Evolutionary conservation across 2,888 invertebrate species (phyloP), one percentile per base, ranked within the genome.

Genomic region (Conistra vaccinii): DNA sequence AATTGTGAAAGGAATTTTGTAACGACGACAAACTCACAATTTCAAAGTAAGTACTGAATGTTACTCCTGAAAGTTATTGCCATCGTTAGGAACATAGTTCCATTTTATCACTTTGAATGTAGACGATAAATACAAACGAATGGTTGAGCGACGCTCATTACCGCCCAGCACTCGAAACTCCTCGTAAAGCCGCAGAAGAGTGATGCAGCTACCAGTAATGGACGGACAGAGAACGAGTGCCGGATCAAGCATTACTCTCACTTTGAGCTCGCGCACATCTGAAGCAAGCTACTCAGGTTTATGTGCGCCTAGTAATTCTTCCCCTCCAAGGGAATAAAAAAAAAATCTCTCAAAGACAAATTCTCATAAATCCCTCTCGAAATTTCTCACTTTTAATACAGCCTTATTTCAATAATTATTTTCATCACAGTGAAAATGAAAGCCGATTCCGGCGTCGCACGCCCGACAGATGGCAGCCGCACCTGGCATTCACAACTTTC

Each of bases 401-500:
- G 80, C 78, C 71, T 85, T 83, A 89, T 83, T 90, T 87, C 78
- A 87, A 88, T 89, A 90, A 91, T 92, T 91, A 92, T 92, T 90
- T 88, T 87, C 88, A 81, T 88, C 73, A 78, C 78, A 86, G 83
- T 84, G 89, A 89, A 89, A 91, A 91, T 90, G 89, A 90, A 90
- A 90, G 85, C 85, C 76, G 85, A 90, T 89, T 88, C 89, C 85
- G 77, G 71, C 78, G 83, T 73, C 78, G 82, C 83, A 89, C 89
- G 90, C 87, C 89, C 89, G 88, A 86, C 92, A 92, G 91, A 88
- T 91, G 91, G 89, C 89, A 84, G 78, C 73, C 84, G 81, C 93
- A 93, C 93, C 93, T 93, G 93, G 88, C 91, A 86, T 88, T 88
- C 87, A 78, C 84, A 92, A 93, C 92, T 93, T 94, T 93, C 92